Evolutionary conservation across 2,113 vertebrate genomes (phyloP), one percentile per base, ranked within the genome.

Genomic region (Acanthisitta chloris): DNA sequence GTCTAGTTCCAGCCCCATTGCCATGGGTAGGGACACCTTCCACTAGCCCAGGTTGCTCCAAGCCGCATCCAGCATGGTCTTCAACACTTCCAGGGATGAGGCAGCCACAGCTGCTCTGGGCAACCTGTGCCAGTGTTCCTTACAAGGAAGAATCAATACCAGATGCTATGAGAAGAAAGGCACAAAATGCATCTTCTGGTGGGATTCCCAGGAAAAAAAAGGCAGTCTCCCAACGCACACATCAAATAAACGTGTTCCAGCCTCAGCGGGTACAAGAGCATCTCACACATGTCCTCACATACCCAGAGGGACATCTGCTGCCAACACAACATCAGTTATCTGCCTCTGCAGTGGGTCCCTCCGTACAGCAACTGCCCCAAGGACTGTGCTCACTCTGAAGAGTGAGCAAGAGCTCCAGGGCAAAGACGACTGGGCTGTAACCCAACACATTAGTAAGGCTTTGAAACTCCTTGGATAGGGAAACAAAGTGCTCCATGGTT

Each of bases 381-480:
- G 89, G 78, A 91, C 54, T 0, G 0, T 0, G 2, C 24, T 8
- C 0, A 1, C 74, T 69, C 58, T 25, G 59, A 57, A 77, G 67
- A 90, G 36, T 1, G 1, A 0, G 45, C 52, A 42, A 72, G 18
- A 24, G 86, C 92, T 58, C 33, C 1, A 0, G 66, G 88, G 69
- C 71, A 70, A 77, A 81, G 55, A 90, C 0, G 1, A 46, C 86
- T 90, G 83, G 80, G 93, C 90, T 79, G 55, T 8, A 58, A 62
- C 72, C 72, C 85, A 94, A 67, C 8, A 0, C 42, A 29, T 62
- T 26, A 31, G 46, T 57, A 90, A 92, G 51, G 90, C 86, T 96
- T 95, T 95, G 86, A 91, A 96, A 71, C 40, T 62, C 58, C 49
- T 94, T 45, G 66, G 78, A 77, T n/a, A 61, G 58, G 58, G 77